Conservation (phyloP, 2,797 vertebrate genomes). For the Sebastes glaucus region DNA sequence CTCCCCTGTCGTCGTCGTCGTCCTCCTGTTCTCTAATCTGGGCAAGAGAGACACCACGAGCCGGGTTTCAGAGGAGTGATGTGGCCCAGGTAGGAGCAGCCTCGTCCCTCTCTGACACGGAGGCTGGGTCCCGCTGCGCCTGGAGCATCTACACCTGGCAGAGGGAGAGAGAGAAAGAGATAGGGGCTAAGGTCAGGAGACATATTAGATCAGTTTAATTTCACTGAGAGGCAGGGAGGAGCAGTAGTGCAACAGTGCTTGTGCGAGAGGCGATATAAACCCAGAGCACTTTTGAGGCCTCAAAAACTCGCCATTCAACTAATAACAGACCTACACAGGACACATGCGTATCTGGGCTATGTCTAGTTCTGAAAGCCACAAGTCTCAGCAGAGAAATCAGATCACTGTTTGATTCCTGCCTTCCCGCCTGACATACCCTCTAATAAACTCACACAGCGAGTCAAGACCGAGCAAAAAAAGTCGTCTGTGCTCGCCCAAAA, state of each 20-base stretch:
- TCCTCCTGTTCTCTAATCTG: constrained; percentile 20
- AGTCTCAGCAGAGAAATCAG: constrained; percentile 19
- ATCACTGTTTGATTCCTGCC: constrained; percentile 1
- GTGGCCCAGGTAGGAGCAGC: constrained; percentile 72
- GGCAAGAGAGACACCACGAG: constrained; percentile 43
- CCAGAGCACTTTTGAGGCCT: neutral
- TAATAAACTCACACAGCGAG: neutral
- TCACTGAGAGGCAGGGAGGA: constrained; percentile 13
- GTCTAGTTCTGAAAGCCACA: constrained; percentile 16
- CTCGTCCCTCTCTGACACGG: constrained; percentile 74
- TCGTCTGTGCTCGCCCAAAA: neutral
- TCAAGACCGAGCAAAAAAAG: constrained; percentile 4
- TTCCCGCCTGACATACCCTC: neutral
- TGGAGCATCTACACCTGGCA: constrained; percentile 81
- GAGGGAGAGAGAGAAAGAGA: constrained; percentile 24
- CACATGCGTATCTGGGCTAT: neutral
- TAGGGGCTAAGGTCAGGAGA: constrained; percentile 39
- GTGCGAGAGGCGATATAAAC: neutral
- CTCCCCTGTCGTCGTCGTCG: constrained; percentile 4
- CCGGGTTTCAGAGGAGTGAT: constrained; percentile 54
- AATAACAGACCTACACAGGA: neutral
- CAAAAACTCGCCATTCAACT: neutral
- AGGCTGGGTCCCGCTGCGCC: constrained; percentile 72
- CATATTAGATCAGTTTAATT: constrained; percentile 41
- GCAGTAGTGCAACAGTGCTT: neutral